Evolutionary conservation across 2,797 vertebrate species (phyloP).

Genomic region (Podarcis lilfordi): DNA sequence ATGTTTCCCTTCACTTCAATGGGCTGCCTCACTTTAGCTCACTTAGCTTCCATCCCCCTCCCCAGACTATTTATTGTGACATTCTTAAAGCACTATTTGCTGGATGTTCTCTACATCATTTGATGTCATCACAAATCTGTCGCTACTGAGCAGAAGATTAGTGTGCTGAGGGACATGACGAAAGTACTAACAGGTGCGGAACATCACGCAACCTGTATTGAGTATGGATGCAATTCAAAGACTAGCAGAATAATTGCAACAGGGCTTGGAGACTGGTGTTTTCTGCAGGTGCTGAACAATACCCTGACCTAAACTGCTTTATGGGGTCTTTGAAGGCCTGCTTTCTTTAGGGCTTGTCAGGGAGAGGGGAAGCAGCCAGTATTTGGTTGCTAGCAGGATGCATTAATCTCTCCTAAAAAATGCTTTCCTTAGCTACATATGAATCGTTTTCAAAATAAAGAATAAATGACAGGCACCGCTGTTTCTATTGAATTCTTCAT

Average conservation of each 20-base stretch:
- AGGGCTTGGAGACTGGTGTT: neutral
- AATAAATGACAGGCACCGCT: neutral
- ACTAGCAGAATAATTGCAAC: conserved; percentile 6
- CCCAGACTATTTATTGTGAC: conserved; percentile 51
- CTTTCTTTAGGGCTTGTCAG: neutral
- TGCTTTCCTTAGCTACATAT: neutral
- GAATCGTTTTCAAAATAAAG: neutral
- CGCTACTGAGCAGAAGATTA: conserved; percentile 47
- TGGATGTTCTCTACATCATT: conserved; percentile 60
- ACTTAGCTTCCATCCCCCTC: conserved; percentile 6
- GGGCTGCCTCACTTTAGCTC: conserved; percentile 44
- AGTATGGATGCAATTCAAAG: neutral
- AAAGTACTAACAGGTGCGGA: conserved; percentile 46
- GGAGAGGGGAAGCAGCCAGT: neutral
- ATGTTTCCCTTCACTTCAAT: conserved; percentile 56
- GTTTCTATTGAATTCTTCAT: neutral
- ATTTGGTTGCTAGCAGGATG: neutral
- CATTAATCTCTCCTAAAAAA: neutral
- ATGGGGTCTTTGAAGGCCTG: neutral
- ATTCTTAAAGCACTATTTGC: conserved; percentile 57
- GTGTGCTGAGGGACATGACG: conserved; percentile 30
- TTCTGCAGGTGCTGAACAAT: conserved; percentile 9
- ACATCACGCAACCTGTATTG: neutral
- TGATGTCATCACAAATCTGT: conserved; percentile 54
- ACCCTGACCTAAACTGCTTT: neutral